These are phyloP conservation scores for Timandra comae DNA, from an alignment of 2,888 invertebrate genomes.

Conservation along the genomic window DNA sequence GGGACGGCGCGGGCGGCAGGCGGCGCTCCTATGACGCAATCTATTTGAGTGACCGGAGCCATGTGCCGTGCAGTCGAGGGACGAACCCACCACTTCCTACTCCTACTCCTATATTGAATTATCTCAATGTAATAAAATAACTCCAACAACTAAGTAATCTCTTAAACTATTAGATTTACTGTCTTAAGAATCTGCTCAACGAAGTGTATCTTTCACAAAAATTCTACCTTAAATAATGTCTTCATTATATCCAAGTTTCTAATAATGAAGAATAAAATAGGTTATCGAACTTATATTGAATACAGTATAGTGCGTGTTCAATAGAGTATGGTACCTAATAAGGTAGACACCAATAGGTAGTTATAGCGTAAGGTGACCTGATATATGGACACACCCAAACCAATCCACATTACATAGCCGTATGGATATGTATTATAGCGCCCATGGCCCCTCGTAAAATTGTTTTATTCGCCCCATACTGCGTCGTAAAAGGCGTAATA, in stretches of 20 bases:
- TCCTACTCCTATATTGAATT: slow-evolving; percentile 41
- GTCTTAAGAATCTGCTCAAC: neutral
- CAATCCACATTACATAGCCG: slow-evolving; percentile 22
- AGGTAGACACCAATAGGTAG: neutral
- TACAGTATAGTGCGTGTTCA: too few relatives aligned
- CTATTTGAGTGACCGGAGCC: slow-evolving; percentile 65
- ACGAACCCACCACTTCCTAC: slow-evolving; percentile 23
- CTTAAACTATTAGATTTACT: slow-evolving; percentile 18
- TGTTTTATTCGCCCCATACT: slow-evolving; percentile 77
- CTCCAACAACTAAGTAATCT: slow-evolving; percentile 23
- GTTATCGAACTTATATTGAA: too few relatives aligned
- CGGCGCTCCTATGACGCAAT: slow-evolving; percentile 57
- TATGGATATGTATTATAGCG: slow-evolving; percentile 59
- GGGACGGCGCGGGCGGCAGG: slow-evolving; percentile 34
- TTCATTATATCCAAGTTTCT: too few relatives aligned
- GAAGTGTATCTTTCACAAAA: too few relatives aligned
- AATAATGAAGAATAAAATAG: too few relatives aligned
- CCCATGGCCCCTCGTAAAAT: slow-evolving; percentile 76
- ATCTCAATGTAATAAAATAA: slow-evolving; percentile 42
- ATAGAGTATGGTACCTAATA: too few relatives aligned
- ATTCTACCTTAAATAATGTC: too few relatives aligned
- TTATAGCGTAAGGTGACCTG: neutral
- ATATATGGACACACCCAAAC: slow-evolving; percentile 24
- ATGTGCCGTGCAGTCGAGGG: slow-evolving; percentile 39
- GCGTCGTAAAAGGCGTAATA: slow-evolving; percentile 77